Base-by-base conservation (phyloP, 2,113 vertebrate genomes). In the Ramphastos sulfuratus region DNA sequence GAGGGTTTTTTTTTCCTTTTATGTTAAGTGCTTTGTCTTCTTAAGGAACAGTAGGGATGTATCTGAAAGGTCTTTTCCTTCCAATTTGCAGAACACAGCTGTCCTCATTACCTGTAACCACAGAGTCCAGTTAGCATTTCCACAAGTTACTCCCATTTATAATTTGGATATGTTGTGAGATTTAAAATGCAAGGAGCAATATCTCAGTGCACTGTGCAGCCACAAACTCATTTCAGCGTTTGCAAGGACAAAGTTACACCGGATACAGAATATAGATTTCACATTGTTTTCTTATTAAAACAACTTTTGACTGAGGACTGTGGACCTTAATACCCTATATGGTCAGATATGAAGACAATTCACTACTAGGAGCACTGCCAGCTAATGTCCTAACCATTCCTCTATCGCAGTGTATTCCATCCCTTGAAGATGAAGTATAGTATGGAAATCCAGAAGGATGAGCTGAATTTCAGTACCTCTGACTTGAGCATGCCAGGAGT, bases 321-420 rank as follows among this genome's bases (percentile, higher is more conserved):
- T 54, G 2, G 16, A 59, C 30, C 67, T 89, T 59, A 87, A 35
- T 70, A 70, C 94, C 96, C 84, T 96, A 93, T 74, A 92, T 96
- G 95, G 95, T 94, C 91, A 96, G 91, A 94, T 89, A 95, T 95
- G 87, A 95, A 91, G 87, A 91, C 87, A 92, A 85, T 91, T 91
- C 94, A 86, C 44, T 56, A 71, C 82, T 44, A 50, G 89, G 96
- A 94, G 75, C 91, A 2, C 10, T 92, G 95, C 95, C 92, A 96
- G 72, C 60, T 67, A 39, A 87, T 66, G 67, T 92, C 84, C 25
- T 89, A 63, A 31, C 69, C 31, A 0, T 65, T 82, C 74, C 63
- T 84, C 78, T 52, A 39, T 16, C 70, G 60, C 31, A 35, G 37
- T 28, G 30, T 23, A 11, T 24, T 85, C 60, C 37, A 12, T 59